Conservation (phyloP, 2,797 vertebrate species). For the Poecile montanus region DNA sequence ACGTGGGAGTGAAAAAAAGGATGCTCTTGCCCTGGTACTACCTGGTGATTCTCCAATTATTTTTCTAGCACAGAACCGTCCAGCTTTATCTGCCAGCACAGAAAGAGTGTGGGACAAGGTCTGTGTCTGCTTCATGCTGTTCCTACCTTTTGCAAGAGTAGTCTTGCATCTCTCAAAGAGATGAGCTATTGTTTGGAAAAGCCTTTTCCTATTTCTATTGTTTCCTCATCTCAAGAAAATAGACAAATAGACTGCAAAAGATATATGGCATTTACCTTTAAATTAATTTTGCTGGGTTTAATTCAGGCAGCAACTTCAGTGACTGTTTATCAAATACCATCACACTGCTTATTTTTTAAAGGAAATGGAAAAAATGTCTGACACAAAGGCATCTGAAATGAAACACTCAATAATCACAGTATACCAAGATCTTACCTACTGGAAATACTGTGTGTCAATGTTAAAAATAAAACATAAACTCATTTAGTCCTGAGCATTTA, state of each 20-base stretch:
- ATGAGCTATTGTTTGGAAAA: background rate
- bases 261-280: background rate
- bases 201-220: background rate
- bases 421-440: background rate
- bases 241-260: background rate
- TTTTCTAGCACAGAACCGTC: background rate
- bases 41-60: background rate
- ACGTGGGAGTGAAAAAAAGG: background rate
- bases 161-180: background rate
- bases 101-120: background rate
- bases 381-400: constrained; percentile 7
- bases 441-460: background rate
- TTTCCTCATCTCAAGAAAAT: background rate
- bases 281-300: background rate
- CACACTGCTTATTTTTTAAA: background rate
- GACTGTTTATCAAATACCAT: background rate
- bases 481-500: background rate
- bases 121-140: background rate
- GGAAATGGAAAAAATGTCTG: constrained; percentile 28
- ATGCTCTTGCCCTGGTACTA: background rate
- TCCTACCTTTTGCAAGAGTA: background rate
- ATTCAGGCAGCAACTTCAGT: background rate
- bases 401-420: background rate
- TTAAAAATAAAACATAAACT: constrained; percentile 25
- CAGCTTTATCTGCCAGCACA: background rate